phyloP scores from a whole-genome alignment of 2,113 vertebrate species.

The Daphoenositta chrysoptera region DNA sequence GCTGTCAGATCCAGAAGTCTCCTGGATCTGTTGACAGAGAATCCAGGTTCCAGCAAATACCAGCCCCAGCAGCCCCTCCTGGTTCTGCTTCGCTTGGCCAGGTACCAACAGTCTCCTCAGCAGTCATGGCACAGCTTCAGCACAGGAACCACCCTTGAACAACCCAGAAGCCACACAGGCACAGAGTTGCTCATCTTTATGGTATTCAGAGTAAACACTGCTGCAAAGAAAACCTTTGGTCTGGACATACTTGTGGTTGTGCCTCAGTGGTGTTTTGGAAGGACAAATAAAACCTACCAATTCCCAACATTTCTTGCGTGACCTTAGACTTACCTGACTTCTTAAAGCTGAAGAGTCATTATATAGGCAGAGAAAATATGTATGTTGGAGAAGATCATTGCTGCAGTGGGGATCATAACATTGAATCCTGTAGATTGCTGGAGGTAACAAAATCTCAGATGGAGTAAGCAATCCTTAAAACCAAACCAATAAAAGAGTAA shows the following conservation, averaged over 20 bases:
- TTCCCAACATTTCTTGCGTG: neutral
- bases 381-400: neutral
- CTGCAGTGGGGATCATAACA: neutral
- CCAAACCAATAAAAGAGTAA: neutral
- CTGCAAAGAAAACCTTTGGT: neutral
- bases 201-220: neutral
- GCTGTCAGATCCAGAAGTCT: neutral
- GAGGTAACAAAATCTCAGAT: neutral
- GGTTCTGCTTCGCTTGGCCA: neutral
- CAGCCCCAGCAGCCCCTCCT: neutral
- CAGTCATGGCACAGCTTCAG: neutral
- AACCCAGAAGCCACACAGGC: neutral
- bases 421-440: neutral
- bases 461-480: neutral
- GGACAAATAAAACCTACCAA: neutral
- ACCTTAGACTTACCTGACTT: neutral
- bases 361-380: neutral
- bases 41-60: neutral
- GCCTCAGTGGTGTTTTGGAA: neutral
- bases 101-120: neutral
- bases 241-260: neutral
- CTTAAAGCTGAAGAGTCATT: neutral
- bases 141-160: constrained; percentile 46
- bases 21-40: neutral
- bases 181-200: neutral